Percentiles rank a stretch among this genome's conserved stretches.
phyloP scores from a whole-genome alignment of 1,140 invertebrate species.

The Yoshiicerus persimilis region DNA sequence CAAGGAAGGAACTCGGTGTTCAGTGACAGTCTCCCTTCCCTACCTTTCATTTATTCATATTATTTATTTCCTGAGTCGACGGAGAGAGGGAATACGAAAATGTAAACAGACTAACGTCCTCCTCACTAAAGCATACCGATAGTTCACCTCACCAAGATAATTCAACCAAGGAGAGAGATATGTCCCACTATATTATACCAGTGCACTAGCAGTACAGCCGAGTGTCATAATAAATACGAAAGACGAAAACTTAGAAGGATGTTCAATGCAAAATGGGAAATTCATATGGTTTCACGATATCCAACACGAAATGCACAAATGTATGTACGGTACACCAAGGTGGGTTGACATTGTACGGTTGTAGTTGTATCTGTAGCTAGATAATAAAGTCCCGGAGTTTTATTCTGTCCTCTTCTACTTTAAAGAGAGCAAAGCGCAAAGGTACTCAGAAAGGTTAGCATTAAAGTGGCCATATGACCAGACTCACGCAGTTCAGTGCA shows the following conservation, averaged over 20 bases:
- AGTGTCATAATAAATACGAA: not conserved
- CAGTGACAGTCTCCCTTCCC: not conserved
- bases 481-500: not conserved
- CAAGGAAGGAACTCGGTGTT: not conserved
- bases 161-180: too few species aligned
- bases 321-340: not conserved
- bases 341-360: not conserved
- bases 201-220: not conserved
- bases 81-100: not conserved
- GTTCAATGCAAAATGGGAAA: not conserved
- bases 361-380: too few species aligned
- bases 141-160: too few species aligned
- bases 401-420: not conserved
- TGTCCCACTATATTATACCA: too few species aligned
- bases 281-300: not conserved
- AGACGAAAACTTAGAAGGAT: not conserved
- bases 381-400: not conserved
- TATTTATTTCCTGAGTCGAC: not conserved
- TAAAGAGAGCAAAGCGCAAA: not conserved
- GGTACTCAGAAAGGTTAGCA: not conserved
- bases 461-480: not conserved
- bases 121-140: not conserved
- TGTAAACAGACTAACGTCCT: not conserved
- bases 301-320: too few species aligned
- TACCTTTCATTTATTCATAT: not conserved